Base-by-base conservation (phyloP, 2,888 invertebrate species). In the Caenorhabditis sp. region DNA sequence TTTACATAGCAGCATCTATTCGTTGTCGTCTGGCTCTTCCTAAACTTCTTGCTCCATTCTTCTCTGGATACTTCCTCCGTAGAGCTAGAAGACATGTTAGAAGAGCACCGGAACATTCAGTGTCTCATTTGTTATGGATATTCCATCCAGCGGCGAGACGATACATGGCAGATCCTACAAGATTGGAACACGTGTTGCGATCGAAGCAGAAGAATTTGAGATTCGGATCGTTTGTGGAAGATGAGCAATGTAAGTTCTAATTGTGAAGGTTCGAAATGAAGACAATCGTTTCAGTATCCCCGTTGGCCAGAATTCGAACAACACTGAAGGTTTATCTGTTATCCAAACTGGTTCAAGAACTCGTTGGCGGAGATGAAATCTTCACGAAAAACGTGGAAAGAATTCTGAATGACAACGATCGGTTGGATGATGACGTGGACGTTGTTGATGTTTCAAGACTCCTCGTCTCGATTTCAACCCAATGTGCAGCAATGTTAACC, bases 241-340 rank as follows among this genome's bases (percentile, higher is more conserved):
- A 84, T 59, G 80, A 84, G 19, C 54, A 64, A 24, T 69, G 82
- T 76, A 44, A 74, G 74, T 56, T 38, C 3, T 2, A 26, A 26
- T 6, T 16, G 19, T n/a, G 35, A n/a, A n/a, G 4, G 7, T 6
- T 16, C 4, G 1, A 22, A 5, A 26, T 22, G 12, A 51, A 16
- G 35, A 16, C 1, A 4, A 26, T 54, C 22, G 22, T 54, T 88
- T 76, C 70, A 88, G 90, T 85, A 26, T 88, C 85, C n/a, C 90
- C 91, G 16, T 59, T 90, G 16, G 84, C 89, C 22, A 82, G 89
- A 14, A 84, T 91, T 26, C 84, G 87, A 10, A 82, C 83, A 51
- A 87, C 89, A 10, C 87, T 91, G 51, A 91, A 91, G 81, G 80
- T 91, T 38, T 87, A 91, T 64, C 77, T 91, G 8, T 68, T 91